Evolutionary conservation across 2,113 vertebrate species (phyloP), one percentile per base, ranked within the genome.

Genomic region (Hypomesus transpacificus): DNA sequence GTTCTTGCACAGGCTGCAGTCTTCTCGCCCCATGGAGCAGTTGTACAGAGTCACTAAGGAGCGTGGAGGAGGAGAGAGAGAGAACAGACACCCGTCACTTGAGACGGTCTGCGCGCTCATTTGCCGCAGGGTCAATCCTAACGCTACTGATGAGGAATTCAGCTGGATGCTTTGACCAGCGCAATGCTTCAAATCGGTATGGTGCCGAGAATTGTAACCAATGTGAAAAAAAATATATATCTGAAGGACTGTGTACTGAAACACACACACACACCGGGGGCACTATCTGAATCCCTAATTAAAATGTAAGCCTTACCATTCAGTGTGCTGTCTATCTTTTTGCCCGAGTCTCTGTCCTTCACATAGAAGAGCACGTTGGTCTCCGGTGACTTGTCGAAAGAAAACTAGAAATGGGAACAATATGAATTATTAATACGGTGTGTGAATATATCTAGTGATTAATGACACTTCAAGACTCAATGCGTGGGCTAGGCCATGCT

Each of bases 1-100:
- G 0, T 95, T 94, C 18, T 94, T 94, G 80, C 96, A 99, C 62
- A 98, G 85, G 73, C 96, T 98, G 86, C 97, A 99, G 91, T 99
- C 97, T 0, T 90, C 93, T 65, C 95, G 90, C 61, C 94, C 94
- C 1, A 95, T 94, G 0, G 95, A 96, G 85, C 97, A 98, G 89
- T 95, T 98, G 82, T 99, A 98, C 63, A 65, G 63, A 3, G 63
- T 46, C 63, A 65, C 63, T 46, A 39, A 7, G 20, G 57, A 59
- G 21, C 18, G 54, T 17, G 54, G 53, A 9, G 54, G 54, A 56
- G 54, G 54, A 20, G 31, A 34, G 31, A 34, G 31, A 46, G 39
- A 13, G 39, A 46, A 46, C 7, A 46, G 31, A 34, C 39, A 46
- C 9, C 13, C 39, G 39, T 46, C 11, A 13, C 39, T 11, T 46